A percentile compares a stretch with the other conserved stretches of the same genome.
phyloP scores from a whole-genome alignment of 2,888 invertebrate genomes.

The Agrotis clavis region DNA sequence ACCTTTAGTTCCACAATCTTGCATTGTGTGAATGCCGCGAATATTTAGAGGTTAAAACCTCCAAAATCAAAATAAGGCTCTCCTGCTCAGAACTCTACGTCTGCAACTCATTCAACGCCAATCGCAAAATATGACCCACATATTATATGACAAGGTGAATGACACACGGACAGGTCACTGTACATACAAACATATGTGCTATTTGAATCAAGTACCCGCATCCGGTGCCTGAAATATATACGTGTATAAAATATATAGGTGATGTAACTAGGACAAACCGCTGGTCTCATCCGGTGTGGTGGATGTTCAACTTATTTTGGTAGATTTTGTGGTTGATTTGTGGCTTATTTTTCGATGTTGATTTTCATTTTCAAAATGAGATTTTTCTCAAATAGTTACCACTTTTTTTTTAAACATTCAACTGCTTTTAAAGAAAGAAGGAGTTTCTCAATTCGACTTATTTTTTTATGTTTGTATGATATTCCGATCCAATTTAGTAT shows the following conservation, averaged over 20 bases:
- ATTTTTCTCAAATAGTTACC: too few species aligned
- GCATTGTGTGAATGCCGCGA: too few species aligned
- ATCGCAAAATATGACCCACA: slow-evolving; percentile 64
- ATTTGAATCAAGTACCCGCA: slow-evolving; percentile 58
- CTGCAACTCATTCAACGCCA: too few species aligned
- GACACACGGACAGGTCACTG: slow-evolving; percentile 54
- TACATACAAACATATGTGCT: slow-evolving; percentile 16
- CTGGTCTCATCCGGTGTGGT: slow-evolving; percentile 18
- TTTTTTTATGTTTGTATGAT: too few species aligned
- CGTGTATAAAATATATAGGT: slow-evolving; percentile 49
- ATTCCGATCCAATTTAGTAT: too few species aligned
- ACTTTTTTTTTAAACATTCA: too few species aligned
- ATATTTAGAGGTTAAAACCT: too few species aligned
- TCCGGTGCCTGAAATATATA: slow-evolving; percentile 58
- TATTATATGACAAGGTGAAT: slow-evolving; percentile 60
- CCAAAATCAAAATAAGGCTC: too few species aligned
- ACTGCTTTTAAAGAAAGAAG: too few species aligned
- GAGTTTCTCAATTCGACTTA: too few species aligned
- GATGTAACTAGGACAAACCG: slow-evolving; percentile 43
- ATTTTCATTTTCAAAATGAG: neutral
- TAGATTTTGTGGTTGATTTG: neutral
- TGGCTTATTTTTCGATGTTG: neutral
- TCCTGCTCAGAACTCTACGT: too few species aligned
- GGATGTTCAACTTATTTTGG: slow-evolving; percentile 7
- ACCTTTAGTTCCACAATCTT: too few species aligned